Evolutionary conservation across 2,797 vertebrate species (phyloP), one percentile per base, ranked within the genome.

Genomic region (Scolopax rusticola): DNA sequence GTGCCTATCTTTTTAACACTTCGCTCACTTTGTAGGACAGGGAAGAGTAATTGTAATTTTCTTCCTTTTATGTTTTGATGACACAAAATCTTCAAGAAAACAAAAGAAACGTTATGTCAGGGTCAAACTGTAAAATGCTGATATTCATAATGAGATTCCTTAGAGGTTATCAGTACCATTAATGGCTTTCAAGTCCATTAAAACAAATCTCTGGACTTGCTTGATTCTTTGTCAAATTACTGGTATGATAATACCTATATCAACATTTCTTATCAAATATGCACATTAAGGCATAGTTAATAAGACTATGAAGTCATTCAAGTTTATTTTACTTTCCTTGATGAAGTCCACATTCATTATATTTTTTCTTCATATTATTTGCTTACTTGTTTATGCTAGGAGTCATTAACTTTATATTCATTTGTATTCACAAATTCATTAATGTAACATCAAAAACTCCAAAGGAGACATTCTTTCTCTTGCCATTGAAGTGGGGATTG

Each of bases 211-310:
- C 36, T 84, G 43, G 12, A 88, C 11, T 11, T 64, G 5, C 12
- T 74, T 92, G 16, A 5, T 13, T 70, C 13, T 63, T 73, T 82
- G n/a, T 48, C 24, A 84, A 60, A 78, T 32, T 51, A 80, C 25
- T 0, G 0, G 3, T 40, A 7, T 70, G 30, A 25, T 63, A 63
- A 67, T 61, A 69, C 7, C 5, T 68, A 3, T 47, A 70, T 56
- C 32, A 87, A 76, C 24, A 65, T 0, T 73, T 60, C 43, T 69
- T 75, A 56, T 43, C 12, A 19, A 80, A 28, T 4, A 45, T 21
- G 9, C 4, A 88, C 6, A n/a, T 70, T 74, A 47, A 59, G 13
- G 21, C 13, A 56, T 50, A 77, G 17, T 51, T 67, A 47, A 51
- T 47, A 54, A 54, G 9, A 69, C 33, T 77, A 48, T 73, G 33